A percentile compares a stretch with the other conserved stretches of the same genome.
Evolutionary conservation across 2,797 vertebrate species (phyloP).

Genomic region (Phalloptychus januarius): DNA sequence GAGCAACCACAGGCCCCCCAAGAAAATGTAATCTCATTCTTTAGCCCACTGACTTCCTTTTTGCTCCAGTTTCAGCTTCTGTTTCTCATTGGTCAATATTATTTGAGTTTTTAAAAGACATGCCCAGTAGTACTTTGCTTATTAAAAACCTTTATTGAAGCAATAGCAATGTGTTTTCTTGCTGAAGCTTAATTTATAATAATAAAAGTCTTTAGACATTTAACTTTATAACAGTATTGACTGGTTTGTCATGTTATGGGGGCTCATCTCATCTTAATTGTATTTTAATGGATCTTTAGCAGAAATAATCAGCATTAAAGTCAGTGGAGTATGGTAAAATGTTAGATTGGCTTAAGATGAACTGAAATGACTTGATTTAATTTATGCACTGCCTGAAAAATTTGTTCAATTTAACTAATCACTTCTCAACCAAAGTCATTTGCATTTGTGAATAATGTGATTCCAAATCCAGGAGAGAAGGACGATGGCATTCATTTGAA

Average conservation of each 20-base stretch:
- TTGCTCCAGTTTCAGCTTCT: constrained; percentile 45
- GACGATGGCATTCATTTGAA: constrained; percentile 48
- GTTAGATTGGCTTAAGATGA: constrained; percentile 55
- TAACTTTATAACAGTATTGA: constrained; percentile 54
- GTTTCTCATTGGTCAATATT: constrained; percentile 27
- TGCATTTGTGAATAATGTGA: constrained; percentile 82
- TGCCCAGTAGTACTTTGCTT: not conserved
- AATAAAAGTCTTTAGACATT: constrained; percentile 44
- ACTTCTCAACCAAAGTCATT: constrained; percentile 71
- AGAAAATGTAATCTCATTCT: constrained; percentile 70
- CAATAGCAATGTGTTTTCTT: constrained; percentile 27
- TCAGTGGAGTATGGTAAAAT: constrained; percentile 64
- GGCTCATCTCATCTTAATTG: constrained; percentile 34
- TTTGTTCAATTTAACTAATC: constrained; percentile 77
- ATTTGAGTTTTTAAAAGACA: constrained; percentile 30
- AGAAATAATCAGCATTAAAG: constrained; percentile 42
- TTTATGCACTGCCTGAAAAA: constrained; percentile 65
- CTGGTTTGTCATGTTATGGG: constrained; percentile 41
- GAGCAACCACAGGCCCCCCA: constrained; percentile 64
- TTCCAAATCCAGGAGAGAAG: constrained; percentile 54
- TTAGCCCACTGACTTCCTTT: constrained; percentile 63
- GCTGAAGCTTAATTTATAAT: constrained; percentile 47
- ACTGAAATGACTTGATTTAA: constrained; percentile 60
- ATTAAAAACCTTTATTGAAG: constrained; percentile 28
- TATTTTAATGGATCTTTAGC: constrained; percentile 19